These are phyloP conservation scores for Diglossa cyanea DNA, from an alignment of 2,797 vertebrate species.

Conservation along the genomic window DNA sequence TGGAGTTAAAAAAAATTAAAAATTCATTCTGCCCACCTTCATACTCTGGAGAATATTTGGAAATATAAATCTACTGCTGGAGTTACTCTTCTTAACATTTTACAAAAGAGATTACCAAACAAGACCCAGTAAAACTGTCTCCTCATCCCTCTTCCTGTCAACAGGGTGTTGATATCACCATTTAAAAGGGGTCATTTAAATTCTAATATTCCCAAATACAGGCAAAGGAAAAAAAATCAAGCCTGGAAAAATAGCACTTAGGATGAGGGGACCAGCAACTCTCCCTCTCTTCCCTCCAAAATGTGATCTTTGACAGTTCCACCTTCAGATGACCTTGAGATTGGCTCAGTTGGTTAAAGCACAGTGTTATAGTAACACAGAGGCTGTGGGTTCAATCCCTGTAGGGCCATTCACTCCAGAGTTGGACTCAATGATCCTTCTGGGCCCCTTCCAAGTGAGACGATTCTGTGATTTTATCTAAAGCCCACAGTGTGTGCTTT, in stretches of 20 bases:
- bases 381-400: background rate
- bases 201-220: background rate
- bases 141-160: background rate
- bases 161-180: background rate
- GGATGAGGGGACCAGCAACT: background rate
- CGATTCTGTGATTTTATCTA: background rate
- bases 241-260: background rate
- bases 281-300: background rate
- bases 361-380: background rate
- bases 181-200: background rate
- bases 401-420: background rate
- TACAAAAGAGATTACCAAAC: background rate
- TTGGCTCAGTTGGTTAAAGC: background rate
- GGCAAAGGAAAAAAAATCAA: background rate
- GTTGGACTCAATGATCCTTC: background rate
- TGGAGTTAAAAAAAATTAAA: background rate
- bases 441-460: background rate
- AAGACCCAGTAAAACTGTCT: background rate
- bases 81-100: background rate
- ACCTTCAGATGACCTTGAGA: background rate
- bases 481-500: background rate
- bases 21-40: background rate
- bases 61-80: background rate
- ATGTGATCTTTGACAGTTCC: background rate
- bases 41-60: background rate